Conservation (phyloP, 1,140 invertebrate genomes). For the Batillaria attramentaria region DNA sequence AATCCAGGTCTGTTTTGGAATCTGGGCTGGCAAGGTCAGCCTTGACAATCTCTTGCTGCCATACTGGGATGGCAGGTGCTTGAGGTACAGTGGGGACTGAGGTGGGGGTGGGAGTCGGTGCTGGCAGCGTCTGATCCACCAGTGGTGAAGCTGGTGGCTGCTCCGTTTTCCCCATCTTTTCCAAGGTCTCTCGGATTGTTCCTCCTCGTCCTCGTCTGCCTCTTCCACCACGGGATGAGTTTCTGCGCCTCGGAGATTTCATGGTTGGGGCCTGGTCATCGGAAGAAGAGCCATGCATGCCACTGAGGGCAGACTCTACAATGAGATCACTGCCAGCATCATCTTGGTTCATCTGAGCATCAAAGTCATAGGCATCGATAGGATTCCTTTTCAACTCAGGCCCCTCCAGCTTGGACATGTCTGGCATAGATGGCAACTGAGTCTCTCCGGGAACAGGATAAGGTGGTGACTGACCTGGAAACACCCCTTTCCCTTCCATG, state of each 20-base stretch:
- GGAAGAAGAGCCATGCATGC: background rate
- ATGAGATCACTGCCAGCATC: conserved; percentile 19
- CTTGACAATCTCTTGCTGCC: conserved; percentile 27
- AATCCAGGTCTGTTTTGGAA: conserved; percentile 40
- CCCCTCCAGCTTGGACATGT: conserved; percentile 19
- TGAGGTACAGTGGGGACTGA: background rate
- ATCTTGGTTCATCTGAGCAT: conserved; percentile 38
- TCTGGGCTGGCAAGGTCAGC: conserved; percentile 36
- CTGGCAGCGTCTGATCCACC: conserved; percentile 2
- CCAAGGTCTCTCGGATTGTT: background rate
- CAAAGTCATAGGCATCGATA: conserved; percentile 48
- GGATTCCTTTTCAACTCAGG: conserved; percentile 29
- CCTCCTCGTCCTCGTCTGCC: conserved; percentile 36
- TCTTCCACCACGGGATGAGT: conserved; percentile 15
- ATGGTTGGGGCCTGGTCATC: conserved; percentile 10
- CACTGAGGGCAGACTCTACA: conserved; percentile 4
- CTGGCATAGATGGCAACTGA: background rate
- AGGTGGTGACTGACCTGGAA: background rate
- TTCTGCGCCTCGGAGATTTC: conserved; percentile 26
- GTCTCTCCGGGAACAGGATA: background rate
- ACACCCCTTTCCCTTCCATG: background rate
- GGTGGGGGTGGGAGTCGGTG: background rate
- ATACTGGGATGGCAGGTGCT: background rate
- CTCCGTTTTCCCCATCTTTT: background rate
- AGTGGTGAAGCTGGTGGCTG: conserved; percentile 15